Percentiles rank a stretch among this genome's conserved stretches.
phyloP scores from a whole-genome alignment of 2,888 invertebrate genomes.

The Polia nebulosa region DNA sequence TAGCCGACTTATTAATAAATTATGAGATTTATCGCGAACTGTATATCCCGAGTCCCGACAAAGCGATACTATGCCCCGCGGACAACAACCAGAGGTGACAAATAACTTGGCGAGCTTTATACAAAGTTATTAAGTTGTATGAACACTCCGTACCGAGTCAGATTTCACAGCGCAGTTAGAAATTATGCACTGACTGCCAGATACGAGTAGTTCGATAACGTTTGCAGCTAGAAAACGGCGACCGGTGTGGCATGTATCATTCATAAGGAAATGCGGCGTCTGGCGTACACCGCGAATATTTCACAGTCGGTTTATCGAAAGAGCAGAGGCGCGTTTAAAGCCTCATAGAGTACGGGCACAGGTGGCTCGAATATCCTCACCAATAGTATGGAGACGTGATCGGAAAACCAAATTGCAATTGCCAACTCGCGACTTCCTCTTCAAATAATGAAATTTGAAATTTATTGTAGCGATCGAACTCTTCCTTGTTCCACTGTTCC shows the following conservation, averaged over 20 bases:
- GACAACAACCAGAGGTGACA: constrained; percentile 55
- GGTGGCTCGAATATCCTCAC: constrained; percentile 89
- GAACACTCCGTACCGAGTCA: constrained; percentile 62
- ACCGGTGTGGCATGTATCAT: constrained; percentile 86
- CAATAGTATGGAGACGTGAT: constrained; percentile 90
- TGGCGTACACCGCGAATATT: constrained; percentile 86
- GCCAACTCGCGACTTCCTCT: constrained; percentile 88
- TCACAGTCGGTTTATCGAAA: constrained; percentile 89
- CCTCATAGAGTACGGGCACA: constrained; percentile 89
- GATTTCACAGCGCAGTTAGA: constrained; percentile 67
- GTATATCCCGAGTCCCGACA: neutral
- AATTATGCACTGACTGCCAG: constrained; percentile 78
- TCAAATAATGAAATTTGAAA: constrained; percentile 90
- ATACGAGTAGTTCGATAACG: constrained; percentile 73
- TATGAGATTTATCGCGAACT: constrained; percentile 25
- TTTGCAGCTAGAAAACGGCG: constrained; percentile 68
- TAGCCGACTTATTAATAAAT: constrained; percentile 29
- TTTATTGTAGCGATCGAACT: constrained; percentile 87
- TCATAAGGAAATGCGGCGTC: constrained; percentile 87
- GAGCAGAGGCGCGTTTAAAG: constrained; percentile 88
- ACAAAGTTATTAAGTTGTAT: constrained; percentile 64
- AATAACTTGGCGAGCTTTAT: constrained; percentile 64
- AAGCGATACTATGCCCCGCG: constrained; percentile 30
- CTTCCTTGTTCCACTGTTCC: constrained; percentile 79
- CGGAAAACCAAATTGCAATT: constrained; percentile 87